Evolutionary conservation across 1,140 invertebrate genomes (phyloP).

Genomic region (Sminthurinus signatus): DNA sequence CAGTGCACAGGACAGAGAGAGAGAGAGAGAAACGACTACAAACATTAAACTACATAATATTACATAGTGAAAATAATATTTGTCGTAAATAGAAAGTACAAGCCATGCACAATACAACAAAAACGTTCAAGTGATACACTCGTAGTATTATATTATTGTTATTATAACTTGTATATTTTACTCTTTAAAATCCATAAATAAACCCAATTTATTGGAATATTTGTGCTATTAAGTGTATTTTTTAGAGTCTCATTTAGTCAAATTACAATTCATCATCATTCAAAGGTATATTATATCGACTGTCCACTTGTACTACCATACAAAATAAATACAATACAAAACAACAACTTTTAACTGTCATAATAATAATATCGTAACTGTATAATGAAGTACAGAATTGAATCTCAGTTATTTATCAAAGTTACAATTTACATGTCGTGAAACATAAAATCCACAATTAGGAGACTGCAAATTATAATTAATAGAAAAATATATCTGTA

Average conservation of each 20-base stretch:
- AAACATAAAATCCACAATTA: not conserved
- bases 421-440: not conserved
- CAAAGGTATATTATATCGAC: too few relatives aligned
- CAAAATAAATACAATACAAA: not conserved
- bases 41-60: too few relatives aligned
- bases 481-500: not conserved
- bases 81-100: too few relatives aligned
- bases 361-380: not conserved
- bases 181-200: not conserved
- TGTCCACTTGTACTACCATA: too few relatives aligned
- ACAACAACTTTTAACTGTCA: not conserved
- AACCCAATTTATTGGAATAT: not conserved
- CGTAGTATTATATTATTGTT: not conserved
- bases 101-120: too few relatives aligned
- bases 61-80: too few relatives aligned
- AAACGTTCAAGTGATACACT: too few relatives aligned
- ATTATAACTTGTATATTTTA: not conserved
- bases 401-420: not conserved
- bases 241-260: not conserved
- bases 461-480: not conserved
- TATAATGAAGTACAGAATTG: not conserved
- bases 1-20: too few relatives aligned
- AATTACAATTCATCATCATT: not conserved
- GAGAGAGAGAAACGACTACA: too few relatives aligned
- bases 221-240: not conserved